phyloP scores from a whole-genome alignment of 2,113 vertebrate species.

The Mugil cephalus region DNA sequence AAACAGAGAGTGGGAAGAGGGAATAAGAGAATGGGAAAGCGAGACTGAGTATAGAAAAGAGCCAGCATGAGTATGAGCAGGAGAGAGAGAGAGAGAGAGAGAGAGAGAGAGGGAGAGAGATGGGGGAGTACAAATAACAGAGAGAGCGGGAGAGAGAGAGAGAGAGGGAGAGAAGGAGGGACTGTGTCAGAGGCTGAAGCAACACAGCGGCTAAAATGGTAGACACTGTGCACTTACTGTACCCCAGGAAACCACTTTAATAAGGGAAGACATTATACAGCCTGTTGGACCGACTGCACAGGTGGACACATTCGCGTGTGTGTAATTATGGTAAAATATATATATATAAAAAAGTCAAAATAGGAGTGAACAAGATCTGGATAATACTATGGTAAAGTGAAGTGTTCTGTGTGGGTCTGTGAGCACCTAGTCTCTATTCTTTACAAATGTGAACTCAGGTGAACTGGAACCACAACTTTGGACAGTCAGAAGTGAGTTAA shows the following conservation, averaged over 20 bases:
- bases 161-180: slow-evolving; percentile 28
- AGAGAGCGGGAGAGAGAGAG: slow-evolving; percentile 7
- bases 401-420: background rate
- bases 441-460: slow-evolving; percentile 38
- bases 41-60: slow-evolving; percentile 30
- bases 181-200: slow-evolving; percentile 58
- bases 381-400: background rate
- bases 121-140: slow-evolving; percentile 24
- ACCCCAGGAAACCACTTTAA: slow-evolving; percentile 59
- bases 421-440: background rate
- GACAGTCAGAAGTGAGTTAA: slow-evolving; percentile 42
- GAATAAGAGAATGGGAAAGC: slow-evolving; percentile 20
- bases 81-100: slow-evolving; percentile 54
- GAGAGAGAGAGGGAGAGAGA: slow-evolving; percentile 55
- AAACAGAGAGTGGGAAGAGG: slow-evolving; percentile 31
- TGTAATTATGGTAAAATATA: slow-evolving; percentile 9
- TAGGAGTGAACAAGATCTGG: slow-evolving; percentile 3
- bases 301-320: background rate
- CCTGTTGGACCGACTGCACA: slow-evolving; percentile 7
- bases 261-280: slow-evolving; percentile 16
- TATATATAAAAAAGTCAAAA: slow-evolving; percentile 26
- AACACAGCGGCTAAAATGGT: slow-evolving; percentile 60
- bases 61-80: slow-evolving; percentile 15
- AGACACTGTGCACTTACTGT: slow-evolving; percentile 58
- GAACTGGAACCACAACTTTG: slow-evolving; percentile 7